Conservation (phyloP, 2,888 invertebrate genomes). For the Agonopterix alstromeriana region DNA sequence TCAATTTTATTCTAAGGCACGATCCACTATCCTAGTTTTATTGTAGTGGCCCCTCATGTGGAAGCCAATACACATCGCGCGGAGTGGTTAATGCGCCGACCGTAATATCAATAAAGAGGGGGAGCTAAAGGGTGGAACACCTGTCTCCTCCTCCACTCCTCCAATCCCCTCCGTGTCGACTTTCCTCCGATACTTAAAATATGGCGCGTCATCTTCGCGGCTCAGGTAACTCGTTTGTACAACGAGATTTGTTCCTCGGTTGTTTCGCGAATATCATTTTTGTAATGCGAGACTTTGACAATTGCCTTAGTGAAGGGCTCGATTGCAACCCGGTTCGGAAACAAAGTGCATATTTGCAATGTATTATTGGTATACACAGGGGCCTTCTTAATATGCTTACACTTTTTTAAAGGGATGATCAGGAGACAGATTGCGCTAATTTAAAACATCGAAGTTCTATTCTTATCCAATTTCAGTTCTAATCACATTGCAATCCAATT, state of each 20-base stretch:
- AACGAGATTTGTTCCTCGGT: slow-evolving; percentile 43
- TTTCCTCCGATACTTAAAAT: slow-evolving; percentile 65
- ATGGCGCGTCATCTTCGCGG: slow-evolving; percentile 57
- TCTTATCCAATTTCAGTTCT: no score
- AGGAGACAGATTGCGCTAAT: no score
- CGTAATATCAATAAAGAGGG: slow-evolving; percentile 64
- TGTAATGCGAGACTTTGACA: slow-evolving; percentile 26
- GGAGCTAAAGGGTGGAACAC: slow-evolving; percentile 30
- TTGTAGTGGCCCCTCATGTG: slow-evolving; percentile 40
- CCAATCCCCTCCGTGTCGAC: slow-evolving; percentile 49
- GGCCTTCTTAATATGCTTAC: no score
- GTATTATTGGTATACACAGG: no score
- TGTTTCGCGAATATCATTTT: slow-evolving; percentile 36
- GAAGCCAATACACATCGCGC: slow-evolving; percentile 54
- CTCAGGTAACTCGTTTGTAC: slow-evolving; percentile 58
- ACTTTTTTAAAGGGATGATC: no score
- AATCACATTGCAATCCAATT: no score
- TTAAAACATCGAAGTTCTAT: no score
- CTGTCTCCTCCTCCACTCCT: slow-evolving; percentile 34
- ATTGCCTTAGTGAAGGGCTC: background rate
- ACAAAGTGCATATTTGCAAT: no score
- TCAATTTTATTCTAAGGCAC: slow-evolving; percentile 27
- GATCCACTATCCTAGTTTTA: slow-evolving; percentile 43
- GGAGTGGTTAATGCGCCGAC: slow-evolving; percentile 60
- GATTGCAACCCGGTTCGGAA: no score